Evolutionary conservation across 2,113 vertebrate species (phyloP), one percentile per base, ranked within the genome.

Genomic region (Osmerus eperlanus): DNA sequence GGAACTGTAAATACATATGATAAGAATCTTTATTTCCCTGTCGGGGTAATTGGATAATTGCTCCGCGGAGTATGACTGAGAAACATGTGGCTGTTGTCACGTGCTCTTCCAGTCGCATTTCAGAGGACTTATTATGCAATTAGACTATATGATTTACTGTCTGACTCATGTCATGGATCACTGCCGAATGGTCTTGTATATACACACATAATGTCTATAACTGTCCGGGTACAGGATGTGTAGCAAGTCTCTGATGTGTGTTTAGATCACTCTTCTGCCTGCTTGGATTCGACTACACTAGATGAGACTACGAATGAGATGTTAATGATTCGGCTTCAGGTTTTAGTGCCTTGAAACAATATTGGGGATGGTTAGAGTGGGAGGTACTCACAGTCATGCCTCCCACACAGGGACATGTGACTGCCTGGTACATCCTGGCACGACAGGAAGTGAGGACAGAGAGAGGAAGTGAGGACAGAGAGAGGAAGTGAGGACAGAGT

Each of bases 1-100:
- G 11, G 62, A 72, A 73, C 21, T 68, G 66, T 77, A 60, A 55
- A 29, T 54, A 64, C 75, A 78, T 56, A 61, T 29, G 25, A 63
- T 63, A 13, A 63, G 4, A 63, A 28, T 36, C 28, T 63, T 5
- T 16, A 75, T 78, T 71, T 67, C 65, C 77, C 3, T 65, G 65
- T 62, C 65, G 41, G 66, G 28, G 14, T 63, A 52, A 65, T 41
- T 68, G 71, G 54, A 28, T 67, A 53, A 69, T 29, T 32, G 36
- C 67, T 75, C 73, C 72, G 73, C 69, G 72, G 53, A 32, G 79
- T 71, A 69, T 68, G 84, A 71, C 86, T 81, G 78, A 79, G 70
- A 82, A 76, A 65, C 78, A 83, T 53, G 55, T 86, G 81, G 54
- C 14, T 64, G 74, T 79, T 66, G 72, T 75, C 21, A 65, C 78